phyloP scores from a whole-genome alignment of 2,113 vertebrate species.

The Zingel zingel region DNA sequence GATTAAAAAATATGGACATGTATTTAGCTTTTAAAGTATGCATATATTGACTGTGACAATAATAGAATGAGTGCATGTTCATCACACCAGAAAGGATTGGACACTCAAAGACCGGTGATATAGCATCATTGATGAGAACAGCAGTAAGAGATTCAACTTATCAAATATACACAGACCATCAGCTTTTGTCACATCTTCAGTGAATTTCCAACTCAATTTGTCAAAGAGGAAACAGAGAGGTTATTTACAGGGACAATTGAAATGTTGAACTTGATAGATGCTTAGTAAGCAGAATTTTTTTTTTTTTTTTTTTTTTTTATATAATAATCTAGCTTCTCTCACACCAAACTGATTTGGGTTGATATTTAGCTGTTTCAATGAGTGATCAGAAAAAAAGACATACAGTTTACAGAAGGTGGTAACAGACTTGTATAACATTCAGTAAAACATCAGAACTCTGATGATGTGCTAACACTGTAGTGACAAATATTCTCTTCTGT shows the following conservation, averaged over 20 bases:
- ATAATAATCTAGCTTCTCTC: constrained; percentile 7
- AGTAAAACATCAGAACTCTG: constrained; percentile 34
- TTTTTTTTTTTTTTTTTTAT: not conserved
- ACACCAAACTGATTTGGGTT: constrained; percentile 15
- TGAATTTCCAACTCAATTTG: constrained; percentile 53
- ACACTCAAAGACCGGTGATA: constrained; percentile 73
- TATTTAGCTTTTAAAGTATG: not conserved
- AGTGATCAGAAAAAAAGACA: constrained; percentile 21
- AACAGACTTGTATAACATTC: constrained; percentile 49
- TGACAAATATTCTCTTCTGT: constrained; percentile 21
- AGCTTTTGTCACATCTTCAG: constrained; percentile 58
- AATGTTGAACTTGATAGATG: constrained; percentile 11
- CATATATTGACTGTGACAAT: constrained; percentile 26
- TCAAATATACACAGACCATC: constrained; percentile 61
- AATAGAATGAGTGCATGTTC: constrained; percentile 63
- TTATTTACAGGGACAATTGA: constrained; percentile 49
- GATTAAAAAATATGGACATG: not conserved
- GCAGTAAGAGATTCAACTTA: constrained; percentile 58
- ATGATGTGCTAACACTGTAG: constrained; percentile 12
- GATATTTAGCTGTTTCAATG: constrained; percentile 21
- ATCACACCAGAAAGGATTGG: constrained; percentile 76
- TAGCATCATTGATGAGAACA: constrained; percentile 78
- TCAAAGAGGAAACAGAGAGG: constrained; percentile 36
- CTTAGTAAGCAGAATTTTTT: not conserved
- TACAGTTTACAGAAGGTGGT: constrained; percentile 50